phyloP scores from a whole-genome alignment of 2,113 vertebrate species.

The Antigone vipio region DNA sequence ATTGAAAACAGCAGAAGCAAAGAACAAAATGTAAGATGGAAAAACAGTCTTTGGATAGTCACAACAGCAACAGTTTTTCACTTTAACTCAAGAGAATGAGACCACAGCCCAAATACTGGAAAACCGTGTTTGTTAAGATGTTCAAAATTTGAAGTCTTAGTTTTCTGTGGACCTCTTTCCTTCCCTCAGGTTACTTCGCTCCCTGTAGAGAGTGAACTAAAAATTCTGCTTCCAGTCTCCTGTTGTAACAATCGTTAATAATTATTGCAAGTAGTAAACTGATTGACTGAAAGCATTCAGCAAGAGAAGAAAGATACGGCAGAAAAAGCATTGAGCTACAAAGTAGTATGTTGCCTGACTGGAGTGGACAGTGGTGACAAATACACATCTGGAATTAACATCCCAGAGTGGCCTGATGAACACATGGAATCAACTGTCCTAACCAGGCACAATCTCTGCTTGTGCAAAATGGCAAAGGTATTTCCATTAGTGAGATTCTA shows the following conservation, averaged over 20 bases:
- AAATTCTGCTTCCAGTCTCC: neutral
- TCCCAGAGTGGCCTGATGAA: neutral
- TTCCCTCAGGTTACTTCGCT: neutral
- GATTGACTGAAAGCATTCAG: neutral
- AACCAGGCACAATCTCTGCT: neutral
- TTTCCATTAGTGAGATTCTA: neutral
- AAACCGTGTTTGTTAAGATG: neutral
- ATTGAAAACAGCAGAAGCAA: slow-evolving; percentile 55
- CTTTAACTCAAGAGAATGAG: neutral
- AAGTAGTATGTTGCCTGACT: neutral
- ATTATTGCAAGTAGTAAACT: neutral
- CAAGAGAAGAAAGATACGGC: neutral
- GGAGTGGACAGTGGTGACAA: neutral
- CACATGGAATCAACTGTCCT: rapidly evolving
- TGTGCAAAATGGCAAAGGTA: neutral
- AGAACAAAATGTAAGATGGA: slow-evolving; percentile 45
- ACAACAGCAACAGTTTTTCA: slow-evolving; percentile 18
- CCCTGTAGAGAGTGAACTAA: neutral
- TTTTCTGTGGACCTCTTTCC: neutral
- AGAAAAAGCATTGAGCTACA: neutral
- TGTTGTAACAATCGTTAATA: neutral
- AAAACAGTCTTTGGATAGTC: slow-evolving; percentile 25
- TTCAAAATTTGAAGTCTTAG: neutral
- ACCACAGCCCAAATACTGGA: neutral
- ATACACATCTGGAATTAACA: neutral